phyloP scores from a whole-genome alignment of 2,888 invertebrate species.

The Tinea pellionella region DNA sequence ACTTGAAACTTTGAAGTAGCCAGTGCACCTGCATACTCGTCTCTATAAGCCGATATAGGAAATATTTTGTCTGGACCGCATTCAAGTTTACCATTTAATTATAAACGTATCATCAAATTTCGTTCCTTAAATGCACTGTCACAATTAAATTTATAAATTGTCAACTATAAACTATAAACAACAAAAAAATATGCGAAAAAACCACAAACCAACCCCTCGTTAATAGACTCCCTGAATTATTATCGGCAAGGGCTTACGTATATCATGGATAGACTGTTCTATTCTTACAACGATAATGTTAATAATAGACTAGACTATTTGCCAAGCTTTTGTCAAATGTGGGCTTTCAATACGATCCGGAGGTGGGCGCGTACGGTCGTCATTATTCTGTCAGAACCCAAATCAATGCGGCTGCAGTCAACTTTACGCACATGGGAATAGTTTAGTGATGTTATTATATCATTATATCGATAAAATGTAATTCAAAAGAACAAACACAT shows the following conservation, averaged over 20 bases:
- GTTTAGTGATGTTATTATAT: not conserved
- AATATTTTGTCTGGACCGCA: too few relatives aligned
- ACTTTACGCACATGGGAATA: slow-evolving; percentile 23
- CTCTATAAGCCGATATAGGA: too few relatives aligned
- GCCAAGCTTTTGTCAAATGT: slow-evolving; percentile 56
- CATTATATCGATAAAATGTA: slow-evolving; percentile 11
- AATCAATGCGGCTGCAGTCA: slow-evolving; percentile 29
- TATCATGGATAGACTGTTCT: not conserved
- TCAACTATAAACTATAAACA: not conserved
- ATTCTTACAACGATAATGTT: slow-evolving; percentile 21
- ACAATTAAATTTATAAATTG: not conserved
- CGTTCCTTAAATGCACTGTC: too few relatives aligned
- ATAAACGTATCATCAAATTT: too few relatives aligned
- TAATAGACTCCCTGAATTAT: not conserved
- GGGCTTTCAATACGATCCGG: slow-evolving; percentile 47
- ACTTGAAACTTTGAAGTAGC: too few relatives aligned
- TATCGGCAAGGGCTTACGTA: not conserved
- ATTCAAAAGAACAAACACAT: too few relatives aligned
- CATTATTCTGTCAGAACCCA: slow-evolving; percentile 38
- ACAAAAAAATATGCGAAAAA: not conserved
- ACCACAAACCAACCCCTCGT: not conserved
- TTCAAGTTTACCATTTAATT: too few relatives aligned
- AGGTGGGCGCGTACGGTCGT: slow-evolving; percentile 45
- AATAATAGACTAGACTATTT: slow-evolving; percentile 53
- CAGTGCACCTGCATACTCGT: too few relatives aligned